Evolutionary conservation across 2,888 invertebrate genomes (phyloP), one percentile per base, ranked within the genome.

Genomic region (Andrena marginata): DNA sequence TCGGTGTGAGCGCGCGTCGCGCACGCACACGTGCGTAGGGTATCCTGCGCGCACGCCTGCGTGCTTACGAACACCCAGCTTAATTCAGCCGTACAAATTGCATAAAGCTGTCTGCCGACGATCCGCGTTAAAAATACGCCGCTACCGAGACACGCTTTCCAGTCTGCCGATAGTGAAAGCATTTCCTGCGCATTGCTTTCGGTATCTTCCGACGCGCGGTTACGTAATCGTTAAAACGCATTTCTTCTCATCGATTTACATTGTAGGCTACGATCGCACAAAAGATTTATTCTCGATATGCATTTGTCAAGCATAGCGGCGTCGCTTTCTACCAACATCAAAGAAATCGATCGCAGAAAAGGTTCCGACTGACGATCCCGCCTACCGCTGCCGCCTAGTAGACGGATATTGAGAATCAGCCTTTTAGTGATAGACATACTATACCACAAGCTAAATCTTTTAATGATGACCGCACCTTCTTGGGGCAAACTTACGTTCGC

Each of bases 101-200:
- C 78, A 79, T 82, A 78, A 82, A 82, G 82, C 78, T 75, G 78
- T 77, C 79, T 80, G 78, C 65, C 77, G 70, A 16, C 78, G 67
- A 68, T 67, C 56, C 74, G 56, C 42, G 77, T 77, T 77, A 75
- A 84, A 84, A 81, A 81, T 80, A 77, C 70, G 49, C 51, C 56
- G 35, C 48, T 26, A 33, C 81, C 51, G 63, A 42, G 42, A 64
- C 77, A 69, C 72, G 75, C 78, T 84, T 82, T 72, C 82, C 82
- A 84, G 77, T 84, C 82, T 82, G 84, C 69, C 84, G 84, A 84
- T 84, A 84, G 82, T 75, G 82, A 82, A 77, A 82, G 82, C 82
- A 84, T 82, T 74, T 82, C 63, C 63, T 75, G 42, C 69, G 60
- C 42, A 13, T 33, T 20, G 60, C 65, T 26, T 62, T 76, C 76